A percentile compares a stretch with the other conserved stretches of the same genome.
Evolutionary conservation across 2,888 invertebrate genomes (phyloP).

Genomic region (Amitus sp.): DNA sequence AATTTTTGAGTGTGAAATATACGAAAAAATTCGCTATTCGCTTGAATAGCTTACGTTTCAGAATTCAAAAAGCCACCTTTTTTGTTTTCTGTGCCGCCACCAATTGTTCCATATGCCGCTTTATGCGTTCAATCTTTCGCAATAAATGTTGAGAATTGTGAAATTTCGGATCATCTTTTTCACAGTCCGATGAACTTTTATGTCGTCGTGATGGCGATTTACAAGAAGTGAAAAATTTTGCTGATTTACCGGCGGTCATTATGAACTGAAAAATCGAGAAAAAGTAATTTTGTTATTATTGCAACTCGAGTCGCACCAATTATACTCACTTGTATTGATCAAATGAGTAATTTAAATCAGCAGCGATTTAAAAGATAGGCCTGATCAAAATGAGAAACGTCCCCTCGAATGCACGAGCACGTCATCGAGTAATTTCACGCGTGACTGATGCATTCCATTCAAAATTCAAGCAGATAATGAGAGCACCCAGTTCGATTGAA

Average conservation of each 20-base stretch:
- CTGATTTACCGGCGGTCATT: constrained; percentile 7
- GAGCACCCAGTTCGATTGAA: constrained; percentile 11
- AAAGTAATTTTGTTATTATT: background rate
- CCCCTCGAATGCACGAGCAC: constrained; percentile 21
- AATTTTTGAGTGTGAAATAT: too few relatives aligned
- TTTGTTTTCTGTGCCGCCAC: constrained; percentile 24
- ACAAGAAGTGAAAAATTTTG: background rate
- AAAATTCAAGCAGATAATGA: constrained; percentile 20
- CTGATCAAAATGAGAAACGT: constrained; percentile 21
- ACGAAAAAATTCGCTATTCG: too few relatives aligned
- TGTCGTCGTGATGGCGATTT: constrained; percentile 5
- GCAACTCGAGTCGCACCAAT: background rate
- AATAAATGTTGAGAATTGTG: constrained; percentile 30
- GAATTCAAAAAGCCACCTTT: constrained; percentile 33
- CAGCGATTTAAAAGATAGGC: constrained; percentile 20
- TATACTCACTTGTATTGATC: background rate
- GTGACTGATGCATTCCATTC: constrained; percentile 26
- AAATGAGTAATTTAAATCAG: background rate
- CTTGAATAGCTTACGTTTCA: too few relatives aligned
- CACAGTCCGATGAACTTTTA: background rate
- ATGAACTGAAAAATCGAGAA: background rate
- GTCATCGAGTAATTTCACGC: constrained; percentile 20
- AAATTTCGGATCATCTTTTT: constrained; percentile 15
- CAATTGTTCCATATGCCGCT: constrained; percentile 36
- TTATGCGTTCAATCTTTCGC: constrained; percentile 42